These are phyloP conservation scores for Gavia stellata DNA, from an alignment of 2,113 vertebrate species.

Conservation along the genomic window DNA sequence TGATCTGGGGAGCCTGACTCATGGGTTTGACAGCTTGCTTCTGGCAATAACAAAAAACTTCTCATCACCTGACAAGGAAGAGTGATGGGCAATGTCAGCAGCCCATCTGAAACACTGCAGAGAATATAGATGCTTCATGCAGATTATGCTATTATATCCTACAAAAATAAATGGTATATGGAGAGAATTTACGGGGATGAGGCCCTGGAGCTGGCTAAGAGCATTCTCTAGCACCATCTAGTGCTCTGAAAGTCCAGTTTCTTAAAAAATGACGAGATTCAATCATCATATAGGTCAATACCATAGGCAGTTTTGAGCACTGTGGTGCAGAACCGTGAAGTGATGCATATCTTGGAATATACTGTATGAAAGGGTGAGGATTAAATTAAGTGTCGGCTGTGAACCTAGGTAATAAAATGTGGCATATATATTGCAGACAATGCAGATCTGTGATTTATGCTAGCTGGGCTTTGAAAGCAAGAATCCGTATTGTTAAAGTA, in stretches of 20 bases:
- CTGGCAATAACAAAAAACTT: not conserved
- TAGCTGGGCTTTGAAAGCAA: not conserved
- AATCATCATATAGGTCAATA: not conserved
- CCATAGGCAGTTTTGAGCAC: not conserved
- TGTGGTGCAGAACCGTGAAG: not conserved
- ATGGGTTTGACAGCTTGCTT: not conserved
- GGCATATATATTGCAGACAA: conserved; percentile 5
- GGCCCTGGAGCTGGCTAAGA: not conserved
- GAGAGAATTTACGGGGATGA: not conserved
- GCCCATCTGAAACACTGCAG: not conserved
- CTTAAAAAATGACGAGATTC: not conserved
- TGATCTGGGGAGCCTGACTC: not conserved
- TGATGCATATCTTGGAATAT: conserved; percentile 4
- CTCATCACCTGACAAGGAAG: not conserved
- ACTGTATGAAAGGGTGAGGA: not conserved
- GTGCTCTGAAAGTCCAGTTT: not conserved
- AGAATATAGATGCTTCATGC: not conserved
- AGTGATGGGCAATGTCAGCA: not conserved
- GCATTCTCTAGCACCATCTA: conserved; percentile 65
- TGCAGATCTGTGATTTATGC: not conserved
- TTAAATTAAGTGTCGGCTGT: not conserved
- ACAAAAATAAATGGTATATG: not conserved
- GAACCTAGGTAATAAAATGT: not conserved
- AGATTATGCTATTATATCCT: not conserved
- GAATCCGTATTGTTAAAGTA: not conserved